Percentiles rank a stretch among this genome's conserved stretches.
These are phyloP conservation scores for Leptodactylus fuscus DNA, from an alignment of 2,113 vertebrate genomes.

Conservation along the genomic window DNA sequence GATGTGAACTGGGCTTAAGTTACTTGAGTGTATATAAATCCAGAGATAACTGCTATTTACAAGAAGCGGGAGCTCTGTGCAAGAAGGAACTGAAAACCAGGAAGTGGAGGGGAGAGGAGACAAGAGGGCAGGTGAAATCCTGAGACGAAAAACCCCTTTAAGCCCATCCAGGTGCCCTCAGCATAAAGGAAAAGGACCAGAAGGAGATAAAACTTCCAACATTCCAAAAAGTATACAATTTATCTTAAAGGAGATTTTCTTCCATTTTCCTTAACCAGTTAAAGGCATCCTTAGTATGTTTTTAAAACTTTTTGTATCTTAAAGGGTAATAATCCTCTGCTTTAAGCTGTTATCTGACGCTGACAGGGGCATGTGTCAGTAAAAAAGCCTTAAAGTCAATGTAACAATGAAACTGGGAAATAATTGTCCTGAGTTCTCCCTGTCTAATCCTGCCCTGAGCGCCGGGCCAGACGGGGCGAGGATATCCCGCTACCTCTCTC, in stretches of 20 bases:
- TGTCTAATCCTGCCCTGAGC: constrained; percentile 9
- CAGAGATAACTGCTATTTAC: no score
- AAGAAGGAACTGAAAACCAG: no score
- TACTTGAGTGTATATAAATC: no score
- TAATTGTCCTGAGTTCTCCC: constrained; percentile 3
- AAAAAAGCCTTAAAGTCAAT: not conserved
- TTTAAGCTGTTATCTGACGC: not conserved
- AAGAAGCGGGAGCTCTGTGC: no score
- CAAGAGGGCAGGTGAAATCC: no score
- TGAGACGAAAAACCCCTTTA: no score
- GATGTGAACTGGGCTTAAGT: no score
- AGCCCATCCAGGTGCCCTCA: not conserved
- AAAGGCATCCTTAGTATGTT: no score
- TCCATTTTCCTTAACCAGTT: no score
- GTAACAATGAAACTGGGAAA: not conserved
- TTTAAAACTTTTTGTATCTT: not conserved
- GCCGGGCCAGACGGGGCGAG: constrained; percentile 54
- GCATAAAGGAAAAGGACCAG: not conserved
- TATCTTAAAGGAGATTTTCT: not conserved
- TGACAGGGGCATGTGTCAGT: constrained; percentile 15
- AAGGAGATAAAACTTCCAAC: not conserved
- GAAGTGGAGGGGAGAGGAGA: no score
- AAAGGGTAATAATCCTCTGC: not conserved
- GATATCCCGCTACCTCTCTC: not conserved
- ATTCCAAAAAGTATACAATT: no score